Evolutionary conservation across 92 coral and sea anemone species (phyloP).

Genomic region (Porites lobata): DNA sequence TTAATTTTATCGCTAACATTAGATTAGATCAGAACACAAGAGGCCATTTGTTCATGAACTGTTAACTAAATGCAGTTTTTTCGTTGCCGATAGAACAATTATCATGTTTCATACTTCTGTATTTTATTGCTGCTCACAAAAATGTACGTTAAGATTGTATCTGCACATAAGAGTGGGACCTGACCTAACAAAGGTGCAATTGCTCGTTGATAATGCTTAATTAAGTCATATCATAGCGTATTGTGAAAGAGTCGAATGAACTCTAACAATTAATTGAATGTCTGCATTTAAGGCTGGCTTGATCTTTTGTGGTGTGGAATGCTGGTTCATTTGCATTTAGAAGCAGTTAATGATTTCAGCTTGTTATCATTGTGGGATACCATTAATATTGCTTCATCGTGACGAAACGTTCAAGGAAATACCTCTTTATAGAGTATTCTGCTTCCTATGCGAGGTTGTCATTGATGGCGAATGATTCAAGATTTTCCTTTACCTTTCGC

Average conservation of each 20-base stretch:
- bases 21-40: background rate
- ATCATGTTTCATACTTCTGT: background rate
- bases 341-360: background rate
- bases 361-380: background rate
- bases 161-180: background rate
- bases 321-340: background rate
- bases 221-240: background rate
- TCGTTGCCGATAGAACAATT: background rate
- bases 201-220: background rate
- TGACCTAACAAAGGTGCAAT: background rate
- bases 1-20: background rate
- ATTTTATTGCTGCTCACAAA: background rate
- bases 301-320: slow-evolving; percentile 29
- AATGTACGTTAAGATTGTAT: background rate
- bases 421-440: background rate
- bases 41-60: no score
- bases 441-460: background rate
- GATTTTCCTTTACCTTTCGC: background rate
- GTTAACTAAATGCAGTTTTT: background rate
- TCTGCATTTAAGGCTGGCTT: slow-evolving; percentile 4
- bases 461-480: background rate
- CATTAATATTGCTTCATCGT: no score
- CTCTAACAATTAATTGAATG: background rate
- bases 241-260: background rate
- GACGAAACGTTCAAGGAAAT: background rate